A percentile compares a stretch with the other conserved stretches of the same genome.
Evolutionary conservation across 2,888 invertebrate species (phyloP).

Genomic region (Mythimna vitellina): DNA sequence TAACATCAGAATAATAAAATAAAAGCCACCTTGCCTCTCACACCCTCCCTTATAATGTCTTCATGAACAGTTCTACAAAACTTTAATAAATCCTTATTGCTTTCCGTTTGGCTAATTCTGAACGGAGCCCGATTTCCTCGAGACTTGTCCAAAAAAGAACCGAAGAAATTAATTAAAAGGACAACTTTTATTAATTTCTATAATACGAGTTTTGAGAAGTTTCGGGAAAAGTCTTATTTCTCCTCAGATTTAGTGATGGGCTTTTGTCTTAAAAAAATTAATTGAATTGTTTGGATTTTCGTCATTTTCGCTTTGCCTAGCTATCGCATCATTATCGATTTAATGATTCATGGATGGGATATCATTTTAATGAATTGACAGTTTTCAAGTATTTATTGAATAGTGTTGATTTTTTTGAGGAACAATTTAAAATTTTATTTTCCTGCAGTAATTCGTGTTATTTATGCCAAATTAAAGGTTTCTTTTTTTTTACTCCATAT

Average conservation of each 20-base stretch:
- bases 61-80: slow-evolving; percentile 51
- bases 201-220: slow-evolving; percentile 57
- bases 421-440: background rate
- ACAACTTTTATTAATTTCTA: slow-evolving; percentile 66
- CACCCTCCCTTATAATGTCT: slow-evolving; percentile 49
- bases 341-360: slow-evolving; percentile 9
- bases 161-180: slow-evolving; percentile 66
- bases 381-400: background rate
- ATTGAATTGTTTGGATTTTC: slow-evolving; percentile 42
- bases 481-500: background rate
- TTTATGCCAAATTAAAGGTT: no score
- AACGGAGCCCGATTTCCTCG: slow-evolving; percentile 45
- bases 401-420: background rate
- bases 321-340: background rate
- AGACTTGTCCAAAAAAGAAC: slow-evolving; percentile 49
- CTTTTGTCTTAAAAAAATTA: slow-evolving; percentile 43
- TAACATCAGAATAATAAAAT: no score
- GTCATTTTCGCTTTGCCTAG: slow-evolving; percentile 1
- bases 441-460: no score
- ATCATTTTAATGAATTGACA: slow-evolving; percentile 5
- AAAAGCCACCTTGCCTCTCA: background rate
- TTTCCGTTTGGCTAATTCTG: slow-evolving; percentile 54
- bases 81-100: slow-evolving; percentile 63
- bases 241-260: slow-evolving; percentile 35
- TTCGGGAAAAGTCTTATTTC: slow-evolving; percentile 52